Evolutionary conservation across 2,888 invertebrate species (phyloP), one percentile per base, ranked within the genome.

Genomic region (Enchytraeus crypticus): DNA sequence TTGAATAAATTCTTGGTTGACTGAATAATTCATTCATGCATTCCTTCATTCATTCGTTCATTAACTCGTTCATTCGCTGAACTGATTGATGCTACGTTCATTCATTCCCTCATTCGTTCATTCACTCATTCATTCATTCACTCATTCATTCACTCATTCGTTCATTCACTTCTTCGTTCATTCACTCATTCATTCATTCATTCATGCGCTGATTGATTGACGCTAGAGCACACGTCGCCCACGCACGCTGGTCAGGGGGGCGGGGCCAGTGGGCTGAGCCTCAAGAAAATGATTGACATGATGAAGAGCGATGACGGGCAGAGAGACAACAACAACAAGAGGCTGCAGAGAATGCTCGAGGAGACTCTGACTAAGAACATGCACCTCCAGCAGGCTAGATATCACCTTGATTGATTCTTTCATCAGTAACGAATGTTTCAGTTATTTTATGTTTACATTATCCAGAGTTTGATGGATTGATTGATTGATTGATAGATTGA

Each of bases 311-410:
- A 77, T 21, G 79, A 79, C 53, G 76, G 77, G 56, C 73, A 75
- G 60, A 65, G 75, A 47, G 71, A 71, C 46, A 78, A 78, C 11
- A 77, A 75, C 71, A 78, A 79, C 69, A 70, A 71, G 54, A 79
- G 78, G 59, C 71, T 82, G 63, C 81, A 82, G 68, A 71, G 76
- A 46, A 79, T 82, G 77, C 70, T 82, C 32, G 82, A 82, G 66
- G 82, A 82, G 70, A 82, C 81, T 2, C 75, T 82, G 8, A 81
- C 81, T 27, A 82, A 82, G 68, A 82, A 82, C 71, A 81, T 82
- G 81, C 79, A 81, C 70, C 71, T 82, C 57, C 81, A 82, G 69
- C 72, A 79, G 73, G 78, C 78, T 60, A 60, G 68, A 43, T n/a
- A 43, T 14, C 43, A 18, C 43, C n/a, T 43, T 11, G n/a, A 14